phyloP scores from a whole-genome alignment of 1,140 invertebrate genomes.

The Leptinotarsa lineolata region DNA sequence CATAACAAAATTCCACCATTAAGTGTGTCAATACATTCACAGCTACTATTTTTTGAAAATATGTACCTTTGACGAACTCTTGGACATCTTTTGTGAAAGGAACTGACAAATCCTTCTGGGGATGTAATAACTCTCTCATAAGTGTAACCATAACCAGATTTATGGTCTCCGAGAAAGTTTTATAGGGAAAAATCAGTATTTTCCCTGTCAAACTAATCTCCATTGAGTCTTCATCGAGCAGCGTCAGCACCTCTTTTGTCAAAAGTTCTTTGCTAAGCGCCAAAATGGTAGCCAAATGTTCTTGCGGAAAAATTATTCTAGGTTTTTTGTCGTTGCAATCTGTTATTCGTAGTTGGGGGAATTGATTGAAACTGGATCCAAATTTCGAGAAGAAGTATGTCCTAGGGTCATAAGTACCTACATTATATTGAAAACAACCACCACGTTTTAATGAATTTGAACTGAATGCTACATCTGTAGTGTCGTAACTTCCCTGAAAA shows the following conservation, averaged over 20 bases:
- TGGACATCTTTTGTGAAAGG: conserved; percentile 94
- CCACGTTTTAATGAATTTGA: conserved; percentile 42
- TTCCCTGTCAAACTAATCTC: conserved; percentile 67
- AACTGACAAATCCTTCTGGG: conserved; percentile 84
- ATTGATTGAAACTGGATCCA: conserved; percentile 90
- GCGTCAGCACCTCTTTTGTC: conserved; percentile 79
- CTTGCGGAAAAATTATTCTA: conserved; percentile 70
- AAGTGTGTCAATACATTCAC: too few species aligned
- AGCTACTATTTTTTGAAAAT: background rate
- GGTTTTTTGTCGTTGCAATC: conserved; percentile 61
- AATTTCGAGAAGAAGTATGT: conserved; percentile 90
- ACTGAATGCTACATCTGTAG: conserved; percentile 44
- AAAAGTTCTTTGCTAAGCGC: conserved; percentile 85
- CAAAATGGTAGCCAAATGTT: conserved; percentile 78
- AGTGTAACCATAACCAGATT: conserved; percentile 92
- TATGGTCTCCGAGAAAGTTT: conserved; percentile 92
- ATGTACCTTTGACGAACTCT: conserved; percentile 72
- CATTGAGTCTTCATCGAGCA: conserved; percentile 81
- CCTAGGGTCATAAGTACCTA: conserved; percentile 76
- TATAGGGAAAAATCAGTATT: conserved; percentile 81
- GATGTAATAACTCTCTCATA: conserved; percentile 86
- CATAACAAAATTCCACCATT: too few species aligned
- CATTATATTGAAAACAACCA: conserved; percentile 66
- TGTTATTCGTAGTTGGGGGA: conserved; percentile 75
- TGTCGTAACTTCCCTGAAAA: conserved; percentile 48